Evolutionary conservation across 2,113 vertebrate genomes (phyloP).

Genomic region (Onychostruthus taczanowskii): DNA sequence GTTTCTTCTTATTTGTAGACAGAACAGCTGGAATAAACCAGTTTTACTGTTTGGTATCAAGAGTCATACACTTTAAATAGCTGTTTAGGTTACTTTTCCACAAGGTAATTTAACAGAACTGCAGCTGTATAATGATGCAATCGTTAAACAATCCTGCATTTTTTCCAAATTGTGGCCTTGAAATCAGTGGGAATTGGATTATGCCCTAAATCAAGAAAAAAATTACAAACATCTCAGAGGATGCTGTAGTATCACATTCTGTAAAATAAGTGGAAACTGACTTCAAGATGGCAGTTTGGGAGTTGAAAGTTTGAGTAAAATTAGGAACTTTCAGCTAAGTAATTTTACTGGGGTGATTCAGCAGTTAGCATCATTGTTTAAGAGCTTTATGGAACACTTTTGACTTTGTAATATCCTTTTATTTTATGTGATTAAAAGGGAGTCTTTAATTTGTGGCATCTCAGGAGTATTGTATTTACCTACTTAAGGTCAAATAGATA

Average conservation of each 20-base stretch:
- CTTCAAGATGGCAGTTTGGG: neutral
- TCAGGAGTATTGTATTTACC: constrained; percentile 18
- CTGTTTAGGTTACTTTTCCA: neutral
- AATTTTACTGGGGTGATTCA: neutral
- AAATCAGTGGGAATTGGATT: neutral
- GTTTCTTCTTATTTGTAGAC: neutral
- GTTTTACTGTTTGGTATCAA: neutral
- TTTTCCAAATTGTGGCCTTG: neutral
- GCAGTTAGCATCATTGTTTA: neutral
- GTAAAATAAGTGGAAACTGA: neutral
- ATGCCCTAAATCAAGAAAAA: neutral
- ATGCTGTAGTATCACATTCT: neutral
- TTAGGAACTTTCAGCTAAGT: neutral
- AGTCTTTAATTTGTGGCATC: neutral
- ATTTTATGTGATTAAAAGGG: neutral
- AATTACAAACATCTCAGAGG: neutral
- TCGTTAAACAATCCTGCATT: neutral
- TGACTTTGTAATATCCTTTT: neutral
- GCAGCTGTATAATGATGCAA: neutral
- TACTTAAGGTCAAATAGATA: neutral
- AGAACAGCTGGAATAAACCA: neutral
- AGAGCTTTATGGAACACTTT: neutral
- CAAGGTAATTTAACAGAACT: neutral
- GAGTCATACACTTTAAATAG: neutral
- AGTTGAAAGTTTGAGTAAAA: neutral